Conservation (phyloP, 1,140 invertebrate genomes). For the Hypsibius dujardini region DNA sequence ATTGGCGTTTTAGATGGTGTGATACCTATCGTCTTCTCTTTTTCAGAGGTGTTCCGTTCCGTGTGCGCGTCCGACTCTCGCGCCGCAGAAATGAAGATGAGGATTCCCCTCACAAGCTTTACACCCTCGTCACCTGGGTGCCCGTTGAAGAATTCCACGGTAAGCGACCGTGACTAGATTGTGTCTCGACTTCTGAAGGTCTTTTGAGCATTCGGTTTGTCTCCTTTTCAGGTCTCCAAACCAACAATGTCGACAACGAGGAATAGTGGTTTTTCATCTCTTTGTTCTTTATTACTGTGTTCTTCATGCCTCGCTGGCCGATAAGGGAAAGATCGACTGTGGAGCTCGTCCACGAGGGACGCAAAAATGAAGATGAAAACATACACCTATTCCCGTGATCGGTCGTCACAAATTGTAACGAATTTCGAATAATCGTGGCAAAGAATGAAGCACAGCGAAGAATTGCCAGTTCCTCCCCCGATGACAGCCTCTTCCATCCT, state of each 20-base stretch:
- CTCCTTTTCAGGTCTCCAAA: conserved; percentile 45
- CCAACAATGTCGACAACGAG: conserved; percentile 68
- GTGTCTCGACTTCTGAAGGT: not conserved
- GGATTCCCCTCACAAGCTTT: conserved; percentile 90
- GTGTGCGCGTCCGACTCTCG: conserved; percentile 49
- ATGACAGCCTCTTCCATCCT: too few relatives aligned
- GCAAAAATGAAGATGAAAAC: too few relatives aligned
- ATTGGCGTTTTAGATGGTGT: conserved; percentile 2
- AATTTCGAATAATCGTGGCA: too few relatives aligned
- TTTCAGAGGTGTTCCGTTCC: conserved; percentile 40
- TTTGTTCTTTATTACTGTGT: too few relatives aligned
- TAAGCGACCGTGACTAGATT: conserved; percentile 22
- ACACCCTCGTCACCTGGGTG: conserved; percentile 90
- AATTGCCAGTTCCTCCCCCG: too few relatives aligned
- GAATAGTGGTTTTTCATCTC: conserved; percentile 15
- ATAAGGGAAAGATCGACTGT: too few relatives aligned
- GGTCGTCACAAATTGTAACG: too few relatives aligned
- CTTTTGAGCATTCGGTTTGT: not conserved
- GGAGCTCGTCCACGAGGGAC: too few relatives aligned
- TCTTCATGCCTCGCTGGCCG: too few relatives aligned
- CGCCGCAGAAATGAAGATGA: conserved; percentile 96
- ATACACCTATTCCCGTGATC: too few relatives aligned
- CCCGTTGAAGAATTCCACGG: conserved; percentile 81
- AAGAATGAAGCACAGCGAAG: too few relatives aligned
- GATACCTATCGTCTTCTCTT: not conserved